Evolutionary conservation across 2,797 vertebrate genomes (phyloP), one percentile per base, ranked within the genome.

Genomic region (Galagoides demidoff): DNA sequence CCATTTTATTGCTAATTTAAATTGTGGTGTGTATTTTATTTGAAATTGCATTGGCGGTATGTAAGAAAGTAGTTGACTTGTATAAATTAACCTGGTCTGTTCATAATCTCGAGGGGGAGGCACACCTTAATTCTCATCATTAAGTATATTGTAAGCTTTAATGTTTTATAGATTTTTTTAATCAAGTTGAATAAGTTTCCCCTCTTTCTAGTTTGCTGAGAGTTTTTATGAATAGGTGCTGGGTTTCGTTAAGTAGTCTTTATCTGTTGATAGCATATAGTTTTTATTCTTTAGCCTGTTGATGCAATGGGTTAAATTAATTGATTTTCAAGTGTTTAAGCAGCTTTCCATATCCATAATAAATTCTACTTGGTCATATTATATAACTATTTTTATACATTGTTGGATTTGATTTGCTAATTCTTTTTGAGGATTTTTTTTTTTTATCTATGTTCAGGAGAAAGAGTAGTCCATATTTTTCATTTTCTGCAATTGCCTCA

Each of bases 361-460:
- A 52, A 94, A 55, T 79, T 43, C 73, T 17, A 52, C 34, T 79
- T 90, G 64, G 17, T 57, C 43, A 55, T 90, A 27, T 89, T 85
- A 34, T 63, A 7, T 64, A 85, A 79, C 55, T 85, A 39, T 90
- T 90, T 90, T 85, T 64, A 64, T 73, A 55, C 7, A 23, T 73
- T 94, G 23, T 63, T 94, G 5, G n/a, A 52, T 79, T 74, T 34
- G n/a, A 78, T 29, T 85, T 76, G 27, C 14, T 82, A 34, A 29
- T 93, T 66, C 74, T 93, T 61, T 39, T 39, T 89, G 37, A 77
- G 52, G 31, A 85, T 78, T 84, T 84, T 77, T n/a, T n/a, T 89
- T 82, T 79, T 14, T 17, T 31, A 27, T 83, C 31, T 90, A 2
- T 83, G 7, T 77, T 94, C 61, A 77, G 66, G 39, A 61, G 52